Evolutionary conservation across 2,888 invertebrate species (phyloP).

Genomic region (Halocaridina rubra): DNA sequence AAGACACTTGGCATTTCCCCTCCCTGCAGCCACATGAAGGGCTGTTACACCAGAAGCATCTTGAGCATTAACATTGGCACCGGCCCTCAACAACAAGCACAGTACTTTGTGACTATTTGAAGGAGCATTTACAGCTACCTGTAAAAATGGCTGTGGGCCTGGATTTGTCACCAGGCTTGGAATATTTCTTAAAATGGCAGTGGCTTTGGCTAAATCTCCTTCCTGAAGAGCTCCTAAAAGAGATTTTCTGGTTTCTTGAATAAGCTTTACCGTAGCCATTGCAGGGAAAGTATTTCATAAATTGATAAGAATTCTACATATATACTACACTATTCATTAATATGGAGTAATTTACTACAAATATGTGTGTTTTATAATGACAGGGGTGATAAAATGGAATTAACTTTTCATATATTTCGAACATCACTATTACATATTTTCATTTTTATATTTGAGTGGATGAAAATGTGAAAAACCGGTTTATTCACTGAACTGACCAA

Average conservation of each 20-base stretch:
- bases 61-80: not conserved
- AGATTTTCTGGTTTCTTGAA: not conserved
- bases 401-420: too few relatives aligned
- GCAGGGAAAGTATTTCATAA: too few relatives aligned
- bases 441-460: too few relatives aligned
- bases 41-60: not conserved
- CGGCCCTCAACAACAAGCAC: not conserved
- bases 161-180: not conserved
- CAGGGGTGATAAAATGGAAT: too few relatives aligned
- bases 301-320: too few relatives aligned
- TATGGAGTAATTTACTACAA: too few relatives aligned
- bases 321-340: too few relatives aligned
- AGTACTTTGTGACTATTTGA: not conserved
- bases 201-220: not conserved
- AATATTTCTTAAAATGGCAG: not conserved
- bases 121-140: constrained; percentile 7
- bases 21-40: not conserved
- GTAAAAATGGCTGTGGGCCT: not conserved
- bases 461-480: too few relatives aligned
- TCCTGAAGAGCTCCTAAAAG: not conserved
- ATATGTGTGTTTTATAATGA: too few relatives aligned
- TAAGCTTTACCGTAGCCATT: not conserved
- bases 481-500: too few relatives aligned
- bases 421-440: too few relatives aligned
- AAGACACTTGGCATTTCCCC: constrained; percentile 4